Percentiles rank a stretch among this genome's conserved stretches.
Conservation (phyloP, 2,113 vertebrate genomes). For the Oncorhynchus tshawytscha region DNA sequence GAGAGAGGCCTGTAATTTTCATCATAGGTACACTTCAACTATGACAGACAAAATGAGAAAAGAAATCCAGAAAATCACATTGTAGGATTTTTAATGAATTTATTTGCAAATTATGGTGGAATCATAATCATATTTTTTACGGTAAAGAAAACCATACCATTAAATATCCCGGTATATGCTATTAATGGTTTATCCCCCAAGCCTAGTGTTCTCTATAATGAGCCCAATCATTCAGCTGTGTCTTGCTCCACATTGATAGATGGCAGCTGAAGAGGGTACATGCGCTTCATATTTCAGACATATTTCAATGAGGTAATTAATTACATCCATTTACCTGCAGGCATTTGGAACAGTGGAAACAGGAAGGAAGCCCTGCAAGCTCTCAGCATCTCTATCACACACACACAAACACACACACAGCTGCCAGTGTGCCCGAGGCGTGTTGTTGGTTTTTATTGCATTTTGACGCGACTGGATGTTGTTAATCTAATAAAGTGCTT, state of each 20-base stretch:
- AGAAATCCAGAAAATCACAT: too few species aligned
- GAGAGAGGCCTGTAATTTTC: too few species aligned
- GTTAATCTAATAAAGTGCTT: constrained; percentile 48
- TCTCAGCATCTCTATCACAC: constrained; percentile 30
- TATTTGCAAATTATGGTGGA: too few species aligned
- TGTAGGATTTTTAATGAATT: too few species aligned
- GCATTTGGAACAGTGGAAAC: constrained; percentile 6
- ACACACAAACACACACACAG: not conserved
- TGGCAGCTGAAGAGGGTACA: constrained; percentile 48
- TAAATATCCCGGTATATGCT: too few species aligned
- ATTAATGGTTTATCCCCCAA: too few species aligned
- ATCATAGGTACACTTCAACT: too few species aligned
- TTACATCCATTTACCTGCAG: constrained; percentile 27
- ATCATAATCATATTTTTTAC: too few species aligned
- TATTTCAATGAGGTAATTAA: constrained; percentile 39
- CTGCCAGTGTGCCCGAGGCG: constrained; percentile 35
- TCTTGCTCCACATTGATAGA: constrained; percentile 27
- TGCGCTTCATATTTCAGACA: constrained; percentile 27
- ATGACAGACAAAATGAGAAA: too few species aligned
- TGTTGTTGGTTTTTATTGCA: constrained; percentile 38
- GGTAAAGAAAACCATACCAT: too few species aligned
- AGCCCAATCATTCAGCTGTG: constrained; percentile 6
- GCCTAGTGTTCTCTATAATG: too few species aligned
- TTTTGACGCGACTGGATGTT: constrained; percentile 48
- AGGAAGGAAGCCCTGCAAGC: constrained; percentile 11